These are phyloP conservation scores for Lagopus muta DNA, from an alignment of 2,113 vertebrate species.

Conservation along the genomic window DNA sequence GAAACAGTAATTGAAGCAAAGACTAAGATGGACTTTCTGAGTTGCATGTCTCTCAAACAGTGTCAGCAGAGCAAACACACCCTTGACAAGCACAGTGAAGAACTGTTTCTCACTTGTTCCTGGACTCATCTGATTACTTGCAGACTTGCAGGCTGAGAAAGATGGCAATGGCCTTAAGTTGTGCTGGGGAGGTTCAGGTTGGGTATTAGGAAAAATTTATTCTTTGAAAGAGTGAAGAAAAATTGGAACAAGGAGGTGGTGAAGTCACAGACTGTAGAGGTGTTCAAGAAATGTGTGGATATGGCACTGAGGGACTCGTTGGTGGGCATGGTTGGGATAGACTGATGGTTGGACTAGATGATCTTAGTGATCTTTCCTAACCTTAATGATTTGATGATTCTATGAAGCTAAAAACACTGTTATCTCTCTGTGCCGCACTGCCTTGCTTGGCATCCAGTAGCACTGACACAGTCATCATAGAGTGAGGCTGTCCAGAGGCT, in stretches of 20 bases:
- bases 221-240: too few species aligned
- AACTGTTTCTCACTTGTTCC: neutral
- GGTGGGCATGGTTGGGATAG: too few species aligned
- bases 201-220: too few species aligned
- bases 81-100: rapidly evolving
- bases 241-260: too few species aligned
- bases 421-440: neutral
- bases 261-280: too few species aligned
- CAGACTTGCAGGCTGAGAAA: neutral
- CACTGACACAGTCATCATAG: neutral
- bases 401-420: neutral
- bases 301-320: too few species aligned
- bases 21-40: rapidly evolving
- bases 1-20: neutral
- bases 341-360: too few species aligned
- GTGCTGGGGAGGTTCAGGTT: too few species aligned
- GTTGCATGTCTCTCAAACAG: rapidly evolving
- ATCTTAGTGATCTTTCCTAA: too few species aligned
- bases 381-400: too few species aligned
- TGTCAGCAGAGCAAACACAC: neutral
- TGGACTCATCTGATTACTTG: neutral
- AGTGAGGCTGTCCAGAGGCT: neutral
- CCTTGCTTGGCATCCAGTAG: neutral
- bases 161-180: too few species aligned
- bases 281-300: too few species aligned